Percentiles rank a stretch among this genome's conserved stretches.
These are phyloP conservation scores for Enhydra lutris DNA, from an alignment of 2,113 vertebrate species.

Conservation along the genomic window DNA sequence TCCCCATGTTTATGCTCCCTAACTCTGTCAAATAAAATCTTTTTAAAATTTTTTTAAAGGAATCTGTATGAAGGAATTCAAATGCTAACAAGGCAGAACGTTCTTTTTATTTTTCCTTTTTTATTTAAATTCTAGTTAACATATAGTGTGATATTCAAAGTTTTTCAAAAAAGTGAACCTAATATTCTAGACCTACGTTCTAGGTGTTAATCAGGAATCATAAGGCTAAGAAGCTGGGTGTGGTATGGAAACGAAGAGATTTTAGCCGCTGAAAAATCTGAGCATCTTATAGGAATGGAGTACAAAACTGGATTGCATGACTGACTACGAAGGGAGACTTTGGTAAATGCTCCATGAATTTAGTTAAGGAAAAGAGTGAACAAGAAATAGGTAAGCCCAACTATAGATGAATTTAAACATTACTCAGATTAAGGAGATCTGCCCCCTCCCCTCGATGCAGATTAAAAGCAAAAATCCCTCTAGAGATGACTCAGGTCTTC, in stretches of 20 bases:
- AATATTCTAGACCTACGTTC: neutral
- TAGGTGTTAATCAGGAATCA: neutral
- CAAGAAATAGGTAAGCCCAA: neutral
- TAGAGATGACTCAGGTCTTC: neutral
- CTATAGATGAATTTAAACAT: neutral
- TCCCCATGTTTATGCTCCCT: no score
- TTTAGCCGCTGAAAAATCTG: neutral
- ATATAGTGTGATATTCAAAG: neutral
- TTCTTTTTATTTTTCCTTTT: neutral
- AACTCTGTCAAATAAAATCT: no score
- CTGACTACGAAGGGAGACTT: neutral
- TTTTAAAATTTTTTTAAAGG: neutral
- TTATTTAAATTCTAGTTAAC: neutral
- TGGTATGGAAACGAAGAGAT: neutral
- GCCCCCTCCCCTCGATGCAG: neutral
- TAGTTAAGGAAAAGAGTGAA: neutral
- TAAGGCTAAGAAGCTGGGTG: neutral
- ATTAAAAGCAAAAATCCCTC: neutral
- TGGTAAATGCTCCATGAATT: neutral
- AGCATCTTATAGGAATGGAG: neutral
- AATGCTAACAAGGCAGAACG: neutral
- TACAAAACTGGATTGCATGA: neutral
- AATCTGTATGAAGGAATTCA: neutral
- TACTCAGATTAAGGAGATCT: neutral
- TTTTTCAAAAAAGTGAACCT: neutral